Evolutionary conservation across 2,888 invertebrate species (phyloP).

Genomic region (Anaspis maculata): DNA sequence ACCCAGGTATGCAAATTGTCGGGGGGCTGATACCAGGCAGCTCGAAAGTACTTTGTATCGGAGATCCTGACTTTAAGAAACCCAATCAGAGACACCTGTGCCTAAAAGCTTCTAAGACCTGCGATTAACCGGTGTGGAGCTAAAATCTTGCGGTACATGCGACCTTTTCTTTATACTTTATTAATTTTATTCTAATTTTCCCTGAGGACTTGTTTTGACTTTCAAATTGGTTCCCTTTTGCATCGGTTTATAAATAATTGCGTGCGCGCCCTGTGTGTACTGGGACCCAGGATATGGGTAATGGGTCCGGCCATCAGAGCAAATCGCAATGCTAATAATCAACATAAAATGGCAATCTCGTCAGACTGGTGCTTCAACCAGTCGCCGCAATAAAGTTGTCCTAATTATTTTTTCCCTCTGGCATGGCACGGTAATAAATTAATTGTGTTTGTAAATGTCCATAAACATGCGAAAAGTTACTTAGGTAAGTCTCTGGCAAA

Average conservation of each 20-base stretch:
- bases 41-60: constrained; percentile 24
- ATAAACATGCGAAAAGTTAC: constrained; percentile 9
- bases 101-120: constrained; percentile 20
- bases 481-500: constrained; percentile 8
- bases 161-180: constrained; percentile 21
- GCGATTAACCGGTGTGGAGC: constrained; percentile 20
- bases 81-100: constrained; percentile 31
- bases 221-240: constrained; percentile 7
- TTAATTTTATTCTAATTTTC: constrained; percentile 29
- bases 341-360: background rate
- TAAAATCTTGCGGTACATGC: constrained; percentile 21
- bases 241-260: no score
- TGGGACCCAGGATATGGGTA: no score
- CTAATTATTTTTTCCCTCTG: background rate
- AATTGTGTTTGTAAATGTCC: constrained; percentile 7
- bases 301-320: no score
- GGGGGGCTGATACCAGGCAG: constrained; percentile 22
- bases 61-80: constrained; percentile 22
- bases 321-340: no score
- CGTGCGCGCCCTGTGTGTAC: no score
- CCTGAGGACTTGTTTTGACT: constrained; percentile 8
- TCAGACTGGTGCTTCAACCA: background rate
- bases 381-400: background rate
- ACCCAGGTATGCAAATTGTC: constrained; percentile 29
- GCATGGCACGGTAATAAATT: constrained; percentile 8